Evolutionary conservation across 2,888 invertebrate genomes (phyloP).

Genomic region (Tenthredo livida): DNA sequence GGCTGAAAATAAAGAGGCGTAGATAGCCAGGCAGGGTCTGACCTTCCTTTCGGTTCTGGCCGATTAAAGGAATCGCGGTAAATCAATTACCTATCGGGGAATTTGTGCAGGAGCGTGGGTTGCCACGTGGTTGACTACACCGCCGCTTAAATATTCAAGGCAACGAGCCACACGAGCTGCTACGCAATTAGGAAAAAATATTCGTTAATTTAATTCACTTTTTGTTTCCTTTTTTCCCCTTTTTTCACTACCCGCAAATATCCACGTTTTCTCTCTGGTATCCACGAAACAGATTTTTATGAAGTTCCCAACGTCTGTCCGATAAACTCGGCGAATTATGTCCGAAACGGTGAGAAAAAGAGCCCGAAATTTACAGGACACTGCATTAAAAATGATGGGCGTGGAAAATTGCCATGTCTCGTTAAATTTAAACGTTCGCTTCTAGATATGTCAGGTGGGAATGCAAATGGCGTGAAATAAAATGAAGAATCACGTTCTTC

Average conservation of each 20-base stretch:
- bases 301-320: too few species aligned
- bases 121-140: background rate
- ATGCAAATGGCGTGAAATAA: background rate
- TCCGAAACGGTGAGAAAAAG: too few species aligned
- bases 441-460: background rate
- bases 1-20: constrained; percentile 31
- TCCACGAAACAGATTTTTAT: too few species aligned
- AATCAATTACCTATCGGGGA: constrained; percentile 9
- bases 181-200: background rate
- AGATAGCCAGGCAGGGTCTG: background rate
- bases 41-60: background rate
- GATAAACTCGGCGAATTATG: too few species aligned
- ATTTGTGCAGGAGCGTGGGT: background rate
- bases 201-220: background rate
- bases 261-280: background rate
- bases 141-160: background rate
- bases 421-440: too few species aligned
- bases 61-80: constrained; percentile 22
- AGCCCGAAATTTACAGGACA: too few species aligned
- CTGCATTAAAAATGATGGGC: too few species aligned
- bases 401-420: too few species aligned
- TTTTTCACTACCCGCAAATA: background rate
- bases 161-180: background rate
- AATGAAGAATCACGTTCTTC: background rate
- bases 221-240: background rate